Percentiles rank a stretch among this genome's conserved stretches.
phyloP scores from a whole-genome alignment of 2,113 vertebrate species.

The Porphyrio hochstetteri region DNA sequence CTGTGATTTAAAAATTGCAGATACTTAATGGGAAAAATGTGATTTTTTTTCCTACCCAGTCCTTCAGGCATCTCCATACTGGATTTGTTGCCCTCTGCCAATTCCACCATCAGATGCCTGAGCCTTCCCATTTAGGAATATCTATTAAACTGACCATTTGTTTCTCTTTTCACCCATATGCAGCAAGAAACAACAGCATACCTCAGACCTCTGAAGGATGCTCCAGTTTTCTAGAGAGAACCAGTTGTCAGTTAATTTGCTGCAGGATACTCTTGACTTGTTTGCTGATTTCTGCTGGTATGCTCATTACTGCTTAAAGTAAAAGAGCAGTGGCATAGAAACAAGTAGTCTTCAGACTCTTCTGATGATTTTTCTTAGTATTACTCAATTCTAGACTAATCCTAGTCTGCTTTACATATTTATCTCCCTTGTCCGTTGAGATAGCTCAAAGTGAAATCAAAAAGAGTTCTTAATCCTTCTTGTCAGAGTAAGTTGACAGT shows the following conservation, averaged over 20 bases:
- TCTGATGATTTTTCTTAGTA: conserved; percentile 1
- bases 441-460: conserved; percentile 29
- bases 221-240: not conserved
- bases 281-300: not conserved
- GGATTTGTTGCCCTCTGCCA: not conserved
- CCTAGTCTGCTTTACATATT: conserved; percentile 23
- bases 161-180: not conserved
- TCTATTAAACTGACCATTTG: not conserved
- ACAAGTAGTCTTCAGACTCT: not conserved
- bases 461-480: conserved; percentile 28
- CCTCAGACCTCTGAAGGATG: not conserved
- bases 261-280: not conserved
- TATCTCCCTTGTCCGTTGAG: not conserved
- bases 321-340: not conserved
- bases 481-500: conserved; percentile 7
- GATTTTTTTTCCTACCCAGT: not conserved
- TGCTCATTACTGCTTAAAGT: not conserved
- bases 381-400: conserved; percentile 4
- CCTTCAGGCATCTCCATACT: not conserved
- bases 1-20: not conserved
- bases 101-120: not conserved
- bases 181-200: not conserved
- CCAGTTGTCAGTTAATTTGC: not conserved
- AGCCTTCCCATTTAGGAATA: not conserved
- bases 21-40: not conserved